Base-by-base conservation (phyloP, 2,888 invertebrate genomes). In the Antheraea assamensis region DNA sequence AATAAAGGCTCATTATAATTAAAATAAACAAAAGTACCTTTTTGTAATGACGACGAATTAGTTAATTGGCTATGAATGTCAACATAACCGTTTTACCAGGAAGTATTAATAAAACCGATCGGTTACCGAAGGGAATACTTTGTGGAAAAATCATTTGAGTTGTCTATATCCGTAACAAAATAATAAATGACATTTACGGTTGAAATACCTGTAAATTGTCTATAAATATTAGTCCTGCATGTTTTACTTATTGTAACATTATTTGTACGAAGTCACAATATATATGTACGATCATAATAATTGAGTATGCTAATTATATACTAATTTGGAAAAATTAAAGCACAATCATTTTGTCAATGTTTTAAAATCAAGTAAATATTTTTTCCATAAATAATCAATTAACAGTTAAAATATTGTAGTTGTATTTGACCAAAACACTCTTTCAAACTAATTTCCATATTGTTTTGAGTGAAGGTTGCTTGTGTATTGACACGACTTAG, bases 1-100 rank as follows among this genome's bases (percentile, higher is more conserved):
- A 35, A n/a, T 35, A 68, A 66, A 66, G 68, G 35, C 21, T 35
- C 68, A 68, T 35, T 68, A n/a, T 31, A 66, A 64, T 68, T 68
- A 35, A 15, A 35, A 35, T 68, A 21, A 64, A 64, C 3, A 30
- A 10, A 58, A 58, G 24, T 13, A 24, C 13, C 58, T 27, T 35
- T 68, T 10, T n/a, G 35, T n/a, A 68, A 68, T 68, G 19, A 68
- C 68, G 21, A 31, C 30, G 30, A 68, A 21, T 68, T 68, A 68
- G 35, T 31, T 68, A 35, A 68, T 31, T 68, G 35, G n/a, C 35
- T 35, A n/a, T 35, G 21, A 68, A 19, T 68, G 31, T 68, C 68
- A 35, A 35, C n/a, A 68, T 68, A 21, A n/a, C 35, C 31, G 31
- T 68, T 68, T 68, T 68, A 35, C n/a, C 35, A 13, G 35, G 68